These are phyloP conservation scores for Caloenas nicobarica DNA, from an alignment of 2,113 vertebrate species.

Conservation along the genomic window DNA sequence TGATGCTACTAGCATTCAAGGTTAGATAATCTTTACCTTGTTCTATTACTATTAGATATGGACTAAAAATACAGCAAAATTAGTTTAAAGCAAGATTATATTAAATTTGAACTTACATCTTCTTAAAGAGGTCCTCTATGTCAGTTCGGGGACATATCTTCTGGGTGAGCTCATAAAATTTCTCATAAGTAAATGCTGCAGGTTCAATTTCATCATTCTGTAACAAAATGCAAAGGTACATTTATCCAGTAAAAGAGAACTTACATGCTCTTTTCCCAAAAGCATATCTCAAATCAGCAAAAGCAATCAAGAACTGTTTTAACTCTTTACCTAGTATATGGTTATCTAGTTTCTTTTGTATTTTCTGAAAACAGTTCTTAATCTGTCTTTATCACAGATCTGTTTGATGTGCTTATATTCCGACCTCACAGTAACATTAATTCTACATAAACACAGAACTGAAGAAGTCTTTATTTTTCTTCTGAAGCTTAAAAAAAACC, in stretches of 20 bases:
- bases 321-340: not conserved
- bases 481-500: not conserved
- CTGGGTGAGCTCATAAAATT: slow-evolving; percentile 98
- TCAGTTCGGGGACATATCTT: slow-evolving; percentile 99
- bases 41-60: slow-evolving; percentile 3
- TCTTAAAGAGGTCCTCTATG: slow-evolving; percentile 97
- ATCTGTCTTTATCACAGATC: not conserved
- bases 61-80: slow-evolving; percentile 39
- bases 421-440: not conserved
- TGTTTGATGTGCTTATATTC: not conserved
- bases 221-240: slow-evolving; percentile 16
- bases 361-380: not conserved
- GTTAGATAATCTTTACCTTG: not conserved
- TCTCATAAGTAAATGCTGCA: slow-evolving; percentile 92
- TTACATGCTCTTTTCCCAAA: not conserved
- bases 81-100: not conserved
- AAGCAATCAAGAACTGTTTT: not conserved
- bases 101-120: slow-evolving; percentile 85
- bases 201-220: slow-evolving; percentile 99
- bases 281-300: not conserved
- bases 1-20: slow-evolving; percentile 14
- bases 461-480: not conserved
- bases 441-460: not conserved
- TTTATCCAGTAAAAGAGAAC: not conserved
- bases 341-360: not conserved